Evolutionary conservation across 2,797 vertebrate genomes (phyloP), one percentile per base, ranked within the genome.

Genomic region (Lepus townsendii): DNA sequence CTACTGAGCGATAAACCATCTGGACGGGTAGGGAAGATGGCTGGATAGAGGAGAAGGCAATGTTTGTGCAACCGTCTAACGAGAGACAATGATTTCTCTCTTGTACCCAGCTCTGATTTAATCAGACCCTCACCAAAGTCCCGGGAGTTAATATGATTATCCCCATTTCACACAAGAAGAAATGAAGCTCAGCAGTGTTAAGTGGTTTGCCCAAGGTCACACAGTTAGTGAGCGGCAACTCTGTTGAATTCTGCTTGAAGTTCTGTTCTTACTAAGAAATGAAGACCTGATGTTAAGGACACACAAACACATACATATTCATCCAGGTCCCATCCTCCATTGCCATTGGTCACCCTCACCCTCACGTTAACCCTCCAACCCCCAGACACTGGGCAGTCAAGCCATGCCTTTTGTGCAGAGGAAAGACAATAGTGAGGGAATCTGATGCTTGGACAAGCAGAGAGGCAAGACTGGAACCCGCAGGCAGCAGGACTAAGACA

Each of bases 211-310:
- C 68, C 72, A 90, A 57, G 57, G 62, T 88, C 75, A 82, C 83
- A 84, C 60, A 87, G 68, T 66, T 72, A 76, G 20, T 69, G 77
- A 90, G 68, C 75, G 11, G 52, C 52, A 94, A 76, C 32, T 54
- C 83, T 32, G 32, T 3, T 88, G 71, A 90, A 78, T 76, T 65
- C n/a, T 68, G 54, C 73, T 91, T 79, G 27, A 92, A 88, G 38
- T 73, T 79, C 24, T 91, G 3, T 65, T 50, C 54, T 90, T 80
- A 79, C 82, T 87, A 90, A 79, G 30, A 93, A 90, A 83, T 83
- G 35, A 96, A 73, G 35, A 9, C 12, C 12, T 90, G 73, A 82
- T 78, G 2, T 6, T 54, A 42, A 13, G n/a, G 32, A 69, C 35
- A 71, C 2, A 68, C 24, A 57, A 42, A 88, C 52, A 75, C 16